Base-by-base conservation (phyloP, 2,797 vertebrate genomes). In the Steatocranus sp. region DNA sequence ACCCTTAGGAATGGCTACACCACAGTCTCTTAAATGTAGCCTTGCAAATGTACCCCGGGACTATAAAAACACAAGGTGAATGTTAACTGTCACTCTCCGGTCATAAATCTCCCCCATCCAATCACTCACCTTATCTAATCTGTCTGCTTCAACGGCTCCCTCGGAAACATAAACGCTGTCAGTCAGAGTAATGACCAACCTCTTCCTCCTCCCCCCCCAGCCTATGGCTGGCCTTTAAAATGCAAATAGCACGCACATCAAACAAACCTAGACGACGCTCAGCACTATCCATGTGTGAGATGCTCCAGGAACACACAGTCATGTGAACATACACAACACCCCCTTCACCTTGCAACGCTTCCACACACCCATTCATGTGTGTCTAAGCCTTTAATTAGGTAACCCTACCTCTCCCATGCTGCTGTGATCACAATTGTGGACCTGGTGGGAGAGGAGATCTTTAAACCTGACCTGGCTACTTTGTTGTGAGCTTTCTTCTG, bases 121-220 rank as follows among this genome's bases (percentile, higher is more conserved):
- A 95, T 95, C 93, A 82, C 86, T 95, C 92, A 88, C 91, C 87
- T 95, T 94, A 95, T 94, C 94, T 95, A 95, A 96, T 95, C 94
- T 94, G 93, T 93, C 93, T 91, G 93, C 86, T 87, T 91, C 92
- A 89, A 91, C 80, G 78, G 93, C 93, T 94, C 88, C 92, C 93
- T 91, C 78, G 58, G 91, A 95, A 95, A 94, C 93, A 94, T 95
- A 95, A 96, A 95, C 66, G 90, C 94, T 92, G 94, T 93, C 95
- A 91, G 88, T 95, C 93, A 94, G 88, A 93, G 88, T 95, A 94
- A 96, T 94, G 91, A 86, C 90, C 84, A 5, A 17, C 53, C 90
- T 86, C 86, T 53, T 81, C 84, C 78, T 53, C 82, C 83, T 43
- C 87, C 89, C 75, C 56, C 89, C 75, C 56, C 51, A 12, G 77